Evolutionary conservation across 2,888 invertebrate genomes (phyloP), one percentile per base, ranked within the genome.

Genomic region (Biston betularia): DNA sequence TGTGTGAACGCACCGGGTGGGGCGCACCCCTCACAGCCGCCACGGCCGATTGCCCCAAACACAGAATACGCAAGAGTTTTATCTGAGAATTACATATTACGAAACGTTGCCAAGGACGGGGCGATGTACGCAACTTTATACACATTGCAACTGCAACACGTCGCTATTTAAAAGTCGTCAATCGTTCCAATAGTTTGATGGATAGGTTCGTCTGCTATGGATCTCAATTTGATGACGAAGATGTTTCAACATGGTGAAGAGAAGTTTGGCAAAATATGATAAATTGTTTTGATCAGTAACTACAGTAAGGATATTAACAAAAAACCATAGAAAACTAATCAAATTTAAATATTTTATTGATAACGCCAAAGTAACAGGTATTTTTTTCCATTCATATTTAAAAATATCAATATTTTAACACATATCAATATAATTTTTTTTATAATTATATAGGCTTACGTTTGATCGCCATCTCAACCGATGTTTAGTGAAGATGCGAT

Each of bases 1-100:
- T 85, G 86, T 88, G 88, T 82, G 89, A 89, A 87, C 84, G 83
- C 76, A 75, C 82, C 84, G 85, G 84, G 83, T 82, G 85, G 85
- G 83, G 82, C 81, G 77, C 79, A 79, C 69, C 70, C 69, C 64
- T 81, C 81, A 80, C 80, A 80, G 85, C 83, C 82, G 85, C 84
- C 79, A 79, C 80, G 82, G 85, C 81, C 86, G 81, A 87, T 87
- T 82, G 84, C 83, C 77, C 78, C 78, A 15, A 34, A 44, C 59
- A 59, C 63, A 55, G 67, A 59, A 59, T 68, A 63, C 55, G 45
- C 24, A 45, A 24, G 0, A 66, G 53, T 53, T 7, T 24, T 5
- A 11, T 38, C 33, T 15, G 35, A 48, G 14, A 14, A 57, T 57
- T 57, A 57, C 45, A 53, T 10, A 79, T 79, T 78, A 75, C 77